phyloP scores from a whole-genome alignment of 2,797 vertebrate genomes.

The Pampus argenteus region DNA sequence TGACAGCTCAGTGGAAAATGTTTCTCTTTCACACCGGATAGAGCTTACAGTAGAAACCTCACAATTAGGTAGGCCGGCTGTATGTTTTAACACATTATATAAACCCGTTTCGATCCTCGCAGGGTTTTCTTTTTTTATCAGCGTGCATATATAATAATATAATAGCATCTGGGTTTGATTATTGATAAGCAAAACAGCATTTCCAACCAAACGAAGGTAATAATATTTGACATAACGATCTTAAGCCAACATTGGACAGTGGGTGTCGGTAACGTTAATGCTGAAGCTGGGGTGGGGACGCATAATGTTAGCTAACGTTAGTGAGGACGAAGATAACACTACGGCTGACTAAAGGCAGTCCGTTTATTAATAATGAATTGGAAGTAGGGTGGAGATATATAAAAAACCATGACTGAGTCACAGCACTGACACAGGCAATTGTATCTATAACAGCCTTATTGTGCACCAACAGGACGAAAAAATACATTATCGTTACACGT shows the following conservation, averaged over 20 bases:
- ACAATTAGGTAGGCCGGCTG: too few relatives aligned
- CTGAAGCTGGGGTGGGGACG: slow-evolving; percentile 37
- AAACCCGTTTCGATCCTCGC: neutral
- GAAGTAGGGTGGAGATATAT: slow-evolving; percentile 28
- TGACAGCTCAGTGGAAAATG: slow-evolving; percentile 31
- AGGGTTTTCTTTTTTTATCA: neutral
- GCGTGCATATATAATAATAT: neutral
- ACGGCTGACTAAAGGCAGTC: neutral
- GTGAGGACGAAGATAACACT: neutral
- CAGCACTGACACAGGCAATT: neutral
- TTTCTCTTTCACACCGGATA: neutral
- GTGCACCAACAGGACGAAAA: too few relatives aligned
- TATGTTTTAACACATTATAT: neutral
- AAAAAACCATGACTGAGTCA: slow-evolving; percentile 1
- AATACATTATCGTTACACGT: too few relatives aligned
- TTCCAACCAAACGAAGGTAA: neutral
- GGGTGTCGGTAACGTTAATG: neutral
- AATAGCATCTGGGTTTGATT: neutral
- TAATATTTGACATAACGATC: neutral
- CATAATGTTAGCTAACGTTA: neutral
- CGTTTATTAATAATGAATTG: neutral
- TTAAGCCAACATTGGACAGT: neutral
- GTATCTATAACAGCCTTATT: neutral
- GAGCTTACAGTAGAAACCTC: neutral
- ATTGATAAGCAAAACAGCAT: neutral